Percentiles rank a stretch among this genome's conserved stretches.
Conservation (phyloP, 2,888 invertebrate genomes). For the Horisme vitalbata region DNA sequence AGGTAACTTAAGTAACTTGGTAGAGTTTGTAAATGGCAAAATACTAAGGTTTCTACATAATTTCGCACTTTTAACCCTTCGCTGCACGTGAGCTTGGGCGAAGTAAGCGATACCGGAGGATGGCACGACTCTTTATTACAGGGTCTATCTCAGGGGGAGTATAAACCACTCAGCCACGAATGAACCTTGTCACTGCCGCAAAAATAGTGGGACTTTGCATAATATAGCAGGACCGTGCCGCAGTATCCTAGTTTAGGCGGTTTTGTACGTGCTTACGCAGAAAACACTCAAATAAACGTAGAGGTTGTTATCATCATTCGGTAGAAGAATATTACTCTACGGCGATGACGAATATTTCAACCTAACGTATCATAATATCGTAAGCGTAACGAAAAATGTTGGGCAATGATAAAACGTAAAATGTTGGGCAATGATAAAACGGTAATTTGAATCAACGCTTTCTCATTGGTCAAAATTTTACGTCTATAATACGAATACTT, state of each 20-base stretch:
- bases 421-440: too few relatives aligned
- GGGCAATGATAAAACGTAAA: too few relatives aligned
- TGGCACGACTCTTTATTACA: constrained; percentile 28
- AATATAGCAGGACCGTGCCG: constrained; percentile 17
- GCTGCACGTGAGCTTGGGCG: constrained; percentile 23
- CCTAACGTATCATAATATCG: too few relatives aligned
- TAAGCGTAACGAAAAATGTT: too few relatives aligned
- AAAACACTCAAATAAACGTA: background rate
- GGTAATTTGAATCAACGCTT: too few relatives aligned
- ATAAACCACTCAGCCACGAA: constrained; percentile 34
- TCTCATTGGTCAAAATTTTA: too few relatives aligned
- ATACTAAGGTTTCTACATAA: constrained; percentile 26
- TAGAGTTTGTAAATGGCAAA: too few relatives aligned
- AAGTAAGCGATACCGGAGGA: constrained; percentile 32
- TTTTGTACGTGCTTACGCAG: constrained; percentile 10
- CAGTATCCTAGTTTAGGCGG: constrained; percentile 9
- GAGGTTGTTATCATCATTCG: too few relatives aligned
- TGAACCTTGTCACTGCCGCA: constrained; percentile 27
- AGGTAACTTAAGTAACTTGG: background rate
- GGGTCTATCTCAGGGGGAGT: constrained; percentile 30
- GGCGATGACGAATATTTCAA: too few relatives aligned
- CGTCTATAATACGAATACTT: too few relatives aligned
- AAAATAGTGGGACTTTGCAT: constrained; percentile 37
- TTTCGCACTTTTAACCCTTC: constrained; percentile 29
- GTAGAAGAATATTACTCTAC: too few relatives aligned